Evolutionary conservation across 2,888 invertebrate genomes (phyloP).

Genomic region (Cephus spinipes): DNA sequence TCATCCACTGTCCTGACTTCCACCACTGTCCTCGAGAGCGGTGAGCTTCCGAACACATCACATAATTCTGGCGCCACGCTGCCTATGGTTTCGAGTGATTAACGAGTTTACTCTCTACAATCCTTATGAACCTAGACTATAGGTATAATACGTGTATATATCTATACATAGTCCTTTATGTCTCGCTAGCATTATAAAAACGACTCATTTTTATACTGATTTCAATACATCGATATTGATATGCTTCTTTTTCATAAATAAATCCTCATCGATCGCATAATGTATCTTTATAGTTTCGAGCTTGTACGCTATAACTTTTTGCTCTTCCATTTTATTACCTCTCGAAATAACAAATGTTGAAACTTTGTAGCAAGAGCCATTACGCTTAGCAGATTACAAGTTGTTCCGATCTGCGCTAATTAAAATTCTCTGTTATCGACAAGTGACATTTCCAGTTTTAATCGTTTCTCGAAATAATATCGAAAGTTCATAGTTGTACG

Average conservation of each 20-base stretch:
- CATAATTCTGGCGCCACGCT: not conserved
- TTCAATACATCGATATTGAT: not conserved
- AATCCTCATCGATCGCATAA: not conserved
- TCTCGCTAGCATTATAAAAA: not conserved
- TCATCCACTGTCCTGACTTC: conserved; percentile 11
- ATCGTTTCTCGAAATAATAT: not conserved
- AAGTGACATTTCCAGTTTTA: not conserved
- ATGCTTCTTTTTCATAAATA: not conserved
- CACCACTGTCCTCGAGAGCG: not conserved
- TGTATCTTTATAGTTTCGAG: not conserved
- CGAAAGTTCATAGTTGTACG: not conserved
- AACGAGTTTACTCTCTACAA: not conserved
- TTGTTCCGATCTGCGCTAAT: not conserved
- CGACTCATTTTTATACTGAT: not conserved
- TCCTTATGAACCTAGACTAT: not conserved
- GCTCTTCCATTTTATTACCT: not conserved
- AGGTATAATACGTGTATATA: not conserved
- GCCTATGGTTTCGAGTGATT: not conserved
- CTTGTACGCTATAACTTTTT: not conserved
- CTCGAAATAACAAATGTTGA: not conserved
- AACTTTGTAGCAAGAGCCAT: not conserved
- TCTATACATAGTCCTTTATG: not conserved
- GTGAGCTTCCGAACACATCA: not conserved
- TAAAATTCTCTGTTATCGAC: not conserved
- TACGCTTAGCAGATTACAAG: not conserved